Evolutionary conservation across 2,888 invertebrate species (phyloP), one percentile per base, ranked within the genome.

Genomic region (Drosophila incognita): DNA sequence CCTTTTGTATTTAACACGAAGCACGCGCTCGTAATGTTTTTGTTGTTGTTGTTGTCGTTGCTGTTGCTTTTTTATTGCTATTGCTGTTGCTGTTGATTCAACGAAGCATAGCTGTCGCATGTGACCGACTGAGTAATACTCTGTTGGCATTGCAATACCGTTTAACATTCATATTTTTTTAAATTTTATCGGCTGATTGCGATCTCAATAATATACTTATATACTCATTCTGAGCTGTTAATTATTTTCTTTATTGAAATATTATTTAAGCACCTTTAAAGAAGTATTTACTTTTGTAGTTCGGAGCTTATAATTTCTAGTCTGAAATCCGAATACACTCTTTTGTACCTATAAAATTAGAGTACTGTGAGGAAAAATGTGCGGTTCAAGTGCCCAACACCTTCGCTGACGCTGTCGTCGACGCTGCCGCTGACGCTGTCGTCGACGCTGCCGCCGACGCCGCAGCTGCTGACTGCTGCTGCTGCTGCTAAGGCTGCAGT

Each of bases 351-450:
- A 15, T 15, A 24, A 46, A 46, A 24, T 15, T 15, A 15, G 69
- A 75, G 62, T 52, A 82, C 81, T 75, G 85, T 87, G 83, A 87
- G 87, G 85, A 89, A 89, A 87, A 87, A 87, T 87, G 84, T 87
- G 86, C 82, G 86, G 86, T 89, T 89, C 85, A 89, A 87, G 87
- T 85, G 85, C 69, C 87, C 82, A 87, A 89, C 86, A 89, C 86
- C 89, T 89, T 72, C 69, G 58, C 70, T 52, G 57, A 70, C 64
- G 69, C 62, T 73, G 35, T 27, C 35, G 64, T 36, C 49, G 49
- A 38, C 74, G 51, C 59, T 60, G 69, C 66, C 69, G 76, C 29
- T n/a, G n/a, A n/a, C n/a, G n/a, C n/a, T 73, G 35, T 27, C 35
- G 64, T 36, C 49, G 49, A 38, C 74, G 54, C 59, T 60, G 69